Conservation (phyloP, 1,140 invertebrate genomes). For the Sinella curviseta region DNA sequence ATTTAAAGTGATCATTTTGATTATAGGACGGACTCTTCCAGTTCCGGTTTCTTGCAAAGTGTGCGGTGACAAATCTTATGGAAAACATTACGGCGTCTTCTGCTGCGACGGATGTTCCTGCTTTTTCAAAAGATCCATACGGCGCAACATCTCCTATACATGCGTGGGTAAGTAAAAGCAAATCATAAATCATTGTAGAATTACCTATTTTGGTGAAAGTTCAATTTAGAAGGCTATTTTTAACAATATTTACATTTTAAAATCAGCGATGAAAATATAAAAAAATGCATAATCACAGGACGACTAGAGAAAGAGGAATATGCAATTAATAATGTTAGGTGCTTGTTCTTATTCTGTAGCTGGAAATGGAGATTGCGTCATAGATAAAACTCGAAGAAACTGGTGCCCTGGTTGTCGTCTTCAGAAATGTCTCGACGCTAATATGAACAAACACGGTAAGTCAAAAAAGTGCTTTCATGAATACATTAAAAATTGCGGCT, state of each 20-base stretch:
- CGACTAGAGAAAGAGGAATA: too few species aligned
- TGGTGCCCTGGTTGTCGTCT: constrained; percentile 85
- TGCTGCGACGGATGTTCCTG: constrained; percentile 24
- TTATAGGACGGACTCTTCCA: background rate
- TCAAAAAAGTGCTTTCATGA: too few species aligned
- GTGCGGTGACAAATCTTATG: constrained; percentile 23
- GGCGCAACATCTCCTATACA: constrained; percentile 45
- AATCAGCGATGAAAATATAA: background rate
- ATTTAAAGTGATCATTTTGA: background rate
- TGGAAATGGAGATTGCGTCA: constrained; percentile 70
- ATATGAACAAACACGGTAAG: constrained; percentile 77
- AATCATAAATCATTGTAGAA: background rate
- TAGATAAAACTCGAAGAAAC: constrained; percentile 80
- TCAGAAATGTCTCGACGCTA: constrained; percentile 72
- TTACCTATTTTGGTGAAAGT: background rate
- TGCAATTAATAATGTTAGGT: background rate
- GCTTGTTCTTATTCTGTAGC: constrained; percentile 56
- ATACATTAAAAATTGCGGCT: too few species aligned
- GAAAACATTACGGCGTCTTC: constrained; percentile 24
- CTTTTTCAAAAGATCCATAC: constrained; percentile 47
- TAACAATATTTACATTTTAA: background rate
- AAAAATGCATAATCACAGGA: background rate
- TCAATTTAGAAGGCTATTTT: background rate
- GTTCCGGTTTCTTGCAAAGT: constrained; percentile 24
- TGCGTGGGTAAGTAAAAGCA: constrained; percentile 47